Conservation (phyloP, 1,140 invertebrate genomes). For the Trichonephila clavipes region DNA sequence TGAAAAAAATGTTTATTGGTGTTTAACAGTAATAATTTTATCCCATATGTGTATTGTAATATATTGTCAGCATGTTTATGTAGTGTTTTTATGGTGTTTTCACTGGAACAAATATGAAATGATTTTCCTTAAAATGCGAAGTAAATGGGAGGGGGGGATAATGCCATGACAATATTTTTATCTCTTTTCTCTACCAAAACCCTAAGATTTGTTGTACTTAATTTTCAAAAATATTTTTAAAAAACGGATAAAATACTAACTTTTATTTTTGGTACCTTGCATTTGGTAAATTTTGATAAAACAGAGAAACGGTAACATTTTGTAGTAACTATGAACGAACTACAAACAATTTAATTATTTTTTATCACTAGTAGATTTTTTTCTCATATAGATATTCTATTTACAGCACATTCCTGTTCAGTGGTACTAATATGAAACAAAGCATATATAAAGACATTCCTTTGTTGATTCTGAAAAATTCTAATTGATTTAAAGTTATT, state of each 20-base stretch:
- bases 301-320: too few species aligned
- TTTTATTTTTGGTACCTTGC: too few species aligned
- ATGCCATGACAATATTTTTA: too few species aligned
- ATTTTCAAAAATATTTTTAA: too few species aligned
- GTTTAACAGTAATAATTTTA: slow-evolving; percentile 17
- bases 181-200: too few species aligned
- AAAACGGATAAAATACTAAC: too few species aligned
- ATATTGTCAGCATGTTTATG: not conserved
- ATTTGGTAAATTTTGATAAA: too few species aligned
- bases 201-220: too few species aligned
- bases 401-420: slow-evolving; percentile 1
- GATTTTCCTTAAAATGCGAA: not conserved
- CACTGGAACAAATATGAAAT: not conserved
- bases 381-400: not conserved
- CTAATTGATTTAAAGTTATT: not conserved
- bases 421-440: not conserved
- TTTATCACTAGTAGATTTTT: too few species aligned
- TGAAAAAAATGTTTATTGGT: slow-evolving; percentile 38
- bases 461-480: not conserved
- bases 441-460: not conserved
- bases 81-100: not conserved
- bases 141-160: not conserved
- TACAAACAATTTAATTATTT: too few species aligned
- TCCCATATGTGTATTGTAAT: not conserved
- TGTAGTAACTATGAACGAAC: too few species aligned